These are phyloP conservation scores for Siphamia tubifer DNA, from an alignment of 2,113 vertebrate species.

Conservation along the genomic window DNA sequence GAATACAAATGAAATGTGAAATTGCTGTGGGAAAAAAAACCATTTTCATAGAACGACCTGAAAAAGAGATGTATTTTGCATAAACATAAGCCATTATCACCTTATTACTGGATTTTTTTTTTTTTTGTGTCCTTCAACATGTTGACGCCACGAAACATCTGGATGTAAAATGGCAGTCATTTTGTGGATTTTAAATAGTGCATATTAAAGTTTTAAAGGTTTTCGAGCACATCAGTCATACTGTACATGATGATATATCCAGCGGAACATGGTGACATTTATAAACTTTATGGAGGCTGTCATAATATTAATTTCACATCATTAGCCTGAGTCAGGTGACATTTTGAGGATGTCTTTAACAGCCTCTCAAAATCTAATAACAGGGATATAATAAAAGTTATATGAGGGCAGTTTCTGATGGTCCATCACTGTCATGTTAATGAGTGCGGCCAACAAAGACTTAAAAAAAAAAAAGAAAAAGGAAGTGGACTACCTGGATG, in stretches of 20 bases:
- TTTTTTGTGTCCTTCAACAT: not conserved
- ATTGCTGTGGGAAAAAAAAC: no score
- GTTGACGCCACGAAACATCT: constrained; percentile 29
- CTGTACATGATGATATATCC: constrained; percentile 10
- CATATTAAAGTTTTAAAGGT: constrained; percentile 33
- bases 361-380: constrained; percentile 66
- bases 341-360: constrained; percentile 61
- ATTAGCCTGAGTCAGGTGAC: constrained; percentile 61
- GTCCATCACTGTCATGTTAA: constrained; percentile 56
- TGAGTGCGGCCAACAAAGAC: constrained; percentile 13
- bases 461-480: no score
- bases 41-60: no score
- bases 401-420: constrained; percentile 50
- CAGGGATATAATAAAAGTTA: constrained; percentile 52
- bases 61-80: not conserved
- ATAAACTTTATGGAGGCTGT: constrained; percentile 63
- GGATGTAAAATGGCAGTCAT: constrained; percentile 37
- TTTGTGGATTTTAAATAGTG: constrained; percentile 28
- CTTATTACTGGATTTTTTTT: not conserved
- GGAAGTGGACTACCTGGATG: not conserved
- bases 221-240: constrained; percentile 31
- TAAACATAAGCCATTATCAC: not conserved
- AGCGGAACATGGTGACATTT: constrained; percentile 64
- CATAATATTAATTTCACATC: constrained; percentile 63
- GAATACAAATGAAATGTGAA: no score